These are phyloP conservation scores for Drosophila sechellia DNA, from an alignment of 1,140 invertebrate species.

Conservation along the genomic window DNA sequence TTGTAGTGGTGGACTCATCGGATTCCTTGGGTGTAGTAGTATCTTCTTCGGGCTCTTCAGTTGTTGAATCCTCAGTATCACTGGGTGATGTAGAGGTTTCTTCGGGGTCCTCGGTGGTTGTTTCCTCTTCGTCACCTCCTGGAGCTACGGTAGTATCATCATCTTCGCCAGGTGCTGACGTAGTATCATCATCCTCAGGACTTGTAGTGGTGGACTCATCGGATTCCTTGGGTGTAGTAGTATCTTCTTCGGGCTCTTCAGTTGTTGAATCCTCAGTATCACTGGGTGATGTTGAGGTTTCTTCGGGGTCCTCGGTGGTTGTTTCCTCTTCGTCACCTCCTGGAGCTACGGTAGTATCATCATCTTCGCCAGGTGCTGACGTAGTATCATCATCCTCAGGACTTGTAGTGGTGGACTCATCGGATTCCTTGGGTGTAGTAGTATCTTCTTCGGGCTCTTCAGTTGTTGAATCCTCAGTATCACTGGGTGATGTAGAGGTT, in stretches of 20 bases:
- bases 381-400: background rate
- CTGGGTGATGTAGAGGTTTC: background rate
- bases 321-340: too few relatives aligned
- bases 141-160: too few relatives aligned
- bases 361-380: too few relatives aligned
- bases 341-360: too few relatives aligned
- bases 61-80: background rate
- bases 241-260: background rate
- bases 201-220: background rate
- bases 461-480: background rate
- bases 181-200: background rate
- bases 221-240: too few relatives aligned
- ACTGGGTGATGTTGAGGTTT: background rate
- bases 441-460: background rate
- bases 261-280: background rate
- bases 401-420: background rate
- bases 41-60: background rate
- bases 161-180: too few relatives aligned
- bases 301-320: background rate
- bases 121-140: too few relatives aligned
- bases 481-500: background rate
- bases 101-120: background rate
- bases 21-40: too few relatives aligned
- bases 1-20: background rate
- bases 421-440: background rate